A percentile compares a stretch with the other conserved stretches of the same genome.
These are phyloP conservation scores for Drosophila sechellia DNA, from an alignment of 1,140 invertebrate genomes.

Conservation along the genomic window DNA sequence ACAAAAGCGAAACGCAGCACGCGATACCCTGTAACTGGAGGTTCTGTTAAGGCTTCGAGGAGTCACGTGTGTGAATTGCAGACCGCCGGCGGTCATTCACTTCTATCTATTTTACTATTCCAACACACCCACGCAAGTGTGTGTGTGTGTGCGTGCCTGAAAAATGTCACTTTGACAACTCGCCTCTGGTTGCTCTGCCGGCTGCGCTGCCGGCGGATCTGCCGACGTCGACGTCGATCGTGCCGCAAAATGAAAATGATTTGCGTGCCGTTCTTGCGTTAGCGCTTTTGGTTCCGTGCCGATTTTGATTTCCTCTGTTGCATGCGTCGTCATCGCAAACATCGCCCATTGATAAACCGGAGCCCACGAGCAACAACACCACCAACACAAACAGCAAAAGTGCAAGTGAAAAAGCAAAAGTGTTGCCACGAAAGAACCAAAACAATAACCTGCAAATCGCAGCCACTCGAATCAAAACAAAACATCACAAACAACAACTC, in stretches of 20 bases:
- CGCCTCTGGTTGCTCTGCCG: slow-evolving; percentile 17
- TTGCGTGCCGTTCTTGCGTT: slow-evolving; percentile 78
- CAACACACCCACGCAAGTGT: background rate
- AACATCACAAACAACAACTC: background rate
- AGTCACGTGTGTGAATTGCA: slow-evolving; percentile 61
- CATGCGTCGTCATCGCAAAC: slow-evolving; percentile 69
- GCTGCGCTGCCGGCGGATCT: slow-evolving; percentile 9
- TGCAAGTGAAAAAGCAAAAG: slow-evolving; percentile 73
- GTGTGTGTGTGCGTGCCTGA: slow-evolving; percentile 30
- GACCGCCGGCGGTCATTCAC: slow-evolving; percentile 65
- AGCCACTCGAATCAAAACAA: slow-evolving; percentile 23
- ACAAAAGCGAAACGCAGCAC: slow-evolving; percentile 36
- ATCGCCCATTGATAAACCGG: slow-evolving; percentile 52
- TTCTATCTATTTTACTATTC: background rate
- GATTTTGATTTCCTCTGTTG: slow-evolving; percentile 72
- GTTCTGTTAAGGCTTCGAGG: slow-evolving; percentile 4
- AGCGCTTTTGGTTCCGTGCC: slow-evolving; percentile 56
- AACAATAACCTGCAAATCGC: slow-evolving; percentile 32
- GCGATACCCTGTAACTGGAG: slow-evolving; percentile 49
- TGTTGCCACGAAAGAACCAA: slow-evolving; percentile 48
- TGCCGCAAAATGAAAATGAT: slow-evolving; percentile 61
- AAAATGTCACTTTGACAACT: slow-evolving; percentile 70
- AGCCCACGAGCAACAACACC: slow-evolving; percentile 36
- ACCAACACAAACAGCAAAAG: slow-evolving; percentile 41
- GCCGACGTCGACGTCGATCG: slow-evolving; percentile 38